These are phyloP conservation scores for Stictonetta naevosa DNA, from an alignment of 2,113 vertebrate species.

Conservation along the genomic window DNA sequence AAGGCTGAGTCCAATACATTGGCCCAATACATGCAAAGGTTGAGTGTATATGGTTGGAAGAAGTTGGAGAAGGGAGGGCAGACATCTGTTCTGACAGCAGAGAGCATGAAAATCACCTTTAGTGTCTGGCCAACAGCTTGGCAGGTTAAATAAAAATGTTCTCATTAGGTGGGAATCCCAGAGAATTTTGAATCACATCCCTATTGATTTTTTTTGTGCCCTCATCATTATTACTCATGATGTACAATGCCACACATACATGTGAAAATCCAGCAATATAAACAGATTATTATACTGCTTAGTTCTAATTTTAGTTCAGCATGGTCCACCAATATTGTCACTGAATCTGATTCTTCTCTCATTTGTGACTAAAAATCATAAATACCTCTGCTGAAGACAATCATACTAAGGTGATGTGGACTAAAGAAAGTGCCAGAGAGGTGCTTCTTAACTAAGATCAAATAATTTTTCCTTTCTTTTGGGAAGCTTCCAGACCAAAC, in stretches of 20 bases:
- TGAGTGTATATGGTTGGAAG: neutral
- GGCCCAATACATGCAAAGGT: rapidly evolving
- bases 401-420: neutral
- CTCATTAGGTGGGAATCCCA: neutral
- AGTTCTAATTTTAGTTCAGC: neutral
- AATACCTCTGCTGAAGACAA: neutral
- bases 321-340: neutral
- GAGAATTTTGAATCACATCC: neutral
- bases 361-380: neutral
- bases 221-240: neutral
- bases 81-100: neutral
- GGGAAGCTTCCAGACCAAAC: neutral
- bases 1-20: rapidly evolving
- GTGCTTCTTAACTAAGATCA: neutral
- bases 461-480: neutral
- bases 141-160: neutral
- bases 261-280: neutral
- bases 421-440: neutral
- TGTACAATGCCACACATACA: neutral
- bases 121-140: neutral
- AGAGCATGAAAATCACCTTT: neutral
- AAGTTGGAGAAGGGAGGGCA: neutral
- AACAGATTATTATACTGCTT: neutral
- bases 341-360: neutral
- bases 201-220: neutral